Evolutionary conservation across 2,113 vertebrate species (phyloP).

Genomic region (Nerophis lumbriciformis): DNA sequence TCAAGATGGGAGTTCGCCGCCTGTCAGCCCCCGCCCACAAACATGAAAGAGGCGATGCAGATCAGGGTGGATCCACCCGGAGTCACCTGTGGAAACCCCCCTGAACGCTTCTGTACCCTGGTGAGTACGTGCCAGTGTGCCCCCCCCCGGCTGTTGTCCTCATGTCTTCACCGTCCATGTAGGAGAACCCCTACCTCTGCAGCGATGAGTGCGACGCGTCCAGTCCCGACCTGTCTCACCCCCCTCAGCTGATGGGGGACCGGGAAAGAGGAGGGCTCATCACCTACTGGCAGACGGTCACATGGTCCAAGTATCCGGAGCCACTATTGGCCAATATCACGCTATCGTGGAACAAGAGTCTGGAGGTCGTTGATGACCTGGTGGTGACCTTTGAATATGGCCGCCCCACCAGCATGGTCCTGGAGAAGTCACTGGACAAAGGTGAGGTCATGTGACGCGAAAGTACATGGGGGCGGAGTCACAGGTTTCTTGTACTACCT

Average conservation of each 20-base stretch:
- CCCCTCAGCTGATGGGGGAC: constrained; percentile 94
- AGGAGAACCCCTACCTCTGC: constrained; percentile 98
- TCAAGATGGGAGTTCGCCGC: constrained; percentile 84
- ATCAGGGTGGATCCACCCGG: constrained; percentile 88
- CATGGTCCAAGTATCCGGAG: constrained; percentile 91
- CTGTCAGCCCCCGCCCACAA: constrained; percentile 82
- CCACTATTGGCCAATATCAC: constrained; percentile 93
- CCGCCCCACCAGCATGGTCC: constrained; percentile 91
- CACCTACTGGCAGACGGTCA: constrained; percentile 96
- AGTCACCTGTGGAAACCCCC: constrained; percentile 91
- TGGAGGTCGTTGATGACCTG: constrained; percentile 94
- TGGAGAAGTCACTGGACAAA: constrained; percentile 94
- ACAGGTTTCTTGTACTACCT: not conserved
- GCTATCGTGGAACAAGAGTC: constrained; percentile 95
- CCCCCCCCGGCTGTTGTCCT: not conserved
- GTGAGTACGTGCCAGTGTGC: constrained; percentile 68
- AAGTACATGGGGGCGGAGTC: not conserved
- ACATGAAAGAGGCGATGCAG: constrained; percentile 87
- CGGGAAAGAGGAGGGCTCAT: constrained; percentile 86
- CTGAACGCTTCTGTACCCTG: constrained; percentile 91
- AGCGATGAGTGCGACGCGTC: constrained; percentile 94
- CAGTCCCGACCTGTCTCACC: constrained; percentile 91
- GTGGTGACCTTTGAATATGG: constrained; percentile 92
- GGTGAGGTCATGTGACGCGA: constrained; percentile 51
- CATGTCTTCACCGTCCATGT: not conserved